phyloP scores from a whole-genome alignment of 2,797 vertebrate genomes.

The Takifugu ocellatus region DNA sequence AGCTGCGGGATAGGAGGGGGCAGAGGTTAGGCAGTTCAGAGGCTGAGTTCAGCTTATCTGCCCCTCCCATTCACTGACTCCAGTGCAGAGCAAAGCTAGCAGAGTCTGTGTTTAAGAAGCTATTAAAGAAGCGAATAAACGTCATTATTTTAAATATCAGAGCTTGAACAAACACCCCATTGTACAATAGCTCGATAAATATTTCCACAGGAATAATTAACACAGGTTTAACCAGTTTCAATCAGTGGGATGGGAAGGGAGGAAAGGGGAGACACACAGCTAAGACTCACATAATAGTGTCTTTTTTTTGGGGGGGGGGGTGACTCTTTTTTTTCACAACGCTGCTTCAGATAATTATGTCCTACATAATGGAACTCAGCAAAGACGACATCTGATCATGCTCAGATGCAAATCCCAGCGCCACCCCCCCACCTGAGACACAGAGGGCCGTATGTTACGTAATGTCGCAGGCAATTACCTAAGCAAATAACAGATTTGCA shows the following conservation, averaged over 20 bases:
- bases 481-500: conserved; percentile 19
- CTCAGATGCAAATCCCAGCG: background rate
- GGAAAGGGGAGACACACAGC: too few species aligned
- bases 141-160: conserved; percentile 24
- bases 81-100: conserved; percentile 17
- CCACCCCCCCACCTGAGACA: conserved; percentile 5
- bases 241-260: too few species aligned
- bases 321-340: too few species aligned
- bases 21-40: conserved; percentile 33
- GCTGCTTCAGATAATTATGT: too few species aligned
- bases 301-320: too few species aligned
- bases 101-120: conserved; percentile 5
- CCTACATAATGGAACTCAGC: too few species aligned
- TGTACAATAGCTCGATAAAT: conserved; percentile 7
- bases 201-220: conserved; percentile 15
- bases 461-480: conserved; percentile 18
- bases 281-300: too few species aligned
- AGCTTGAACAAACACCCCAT: conserved; percentile 20
- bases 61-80: conserved; percentile 13
- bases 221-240: conserved; percentile 18
- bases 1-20: conserved; percentile 18
- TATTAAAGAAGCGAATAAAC: conserved; percentile 10
- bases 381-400: background rate
- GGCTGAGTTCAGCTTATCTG: conserved; percentile 37
- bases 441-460: conserved; percentile 1